These are phyloP conservation scores for Eretmocerus hayati DNA, from an alignment of 2,888 invertebrate genomes.

Conservation along the genomic window DNA sequence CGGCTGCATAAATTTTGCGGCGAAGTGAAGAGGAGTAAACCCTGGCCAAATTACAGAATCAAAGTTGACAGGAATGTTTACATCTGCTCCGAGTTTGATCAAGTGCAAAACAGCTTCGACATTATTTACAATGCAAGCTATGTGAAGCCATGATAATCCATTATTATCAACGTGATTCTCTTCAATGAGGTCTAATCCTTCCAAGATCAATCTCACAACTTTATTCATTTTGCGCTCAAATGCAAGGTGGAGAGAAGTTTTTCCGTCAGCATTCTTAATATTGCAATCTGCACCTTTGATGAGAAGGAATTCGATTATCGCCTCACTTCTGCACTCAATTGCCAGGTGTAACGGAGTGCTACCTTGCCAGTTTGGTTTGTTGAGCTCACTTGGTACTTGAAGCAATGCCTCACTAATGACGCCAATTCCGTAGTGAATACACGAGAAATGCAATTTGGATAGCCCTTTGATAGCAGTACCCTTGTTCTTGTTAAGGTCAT, in stretches of 20 bases:
- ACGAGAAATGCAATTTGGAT: background rate
- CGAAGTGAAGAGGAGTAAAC: slow-evolving; percentile 3
- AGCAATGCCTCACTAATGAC: background rate
- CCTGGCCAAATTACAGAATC: background rate
- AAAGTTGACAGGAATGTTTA: background rate
- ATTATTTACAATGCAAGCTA: background rate
- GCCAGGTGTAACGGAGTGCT: background rate
- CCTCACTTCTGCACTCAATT: background rate
- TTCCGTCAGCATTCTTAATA: background rate
- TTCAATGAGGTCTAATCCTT: background rate
- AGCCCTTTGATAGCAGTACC: background rate
- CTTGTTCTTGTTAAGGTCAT: no score
- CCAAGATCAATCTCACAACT: background rate
- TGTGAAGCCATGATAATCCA: slow-evolving; percentile 2
- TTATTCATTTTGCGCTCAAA: no score
- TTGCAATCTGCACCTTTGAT: background rate
- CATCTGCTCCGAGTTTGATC: background rate
- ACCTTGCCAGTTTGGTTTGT: background rate
- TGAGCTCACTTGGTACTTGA: background rate
- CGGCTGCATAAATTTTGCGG: no score
- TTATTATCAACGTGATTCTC: background rate
- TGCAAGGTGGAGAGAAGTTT: background rate
- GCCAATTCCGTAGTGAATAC: background rate
- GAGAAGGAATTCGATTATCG: background rate
- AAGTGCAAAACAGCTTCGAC: background rate